Evolutionary conservation across 2,113 vertebrate species (phyloP).

Genomic region (Chelonoidis abingdonii): DNA sequence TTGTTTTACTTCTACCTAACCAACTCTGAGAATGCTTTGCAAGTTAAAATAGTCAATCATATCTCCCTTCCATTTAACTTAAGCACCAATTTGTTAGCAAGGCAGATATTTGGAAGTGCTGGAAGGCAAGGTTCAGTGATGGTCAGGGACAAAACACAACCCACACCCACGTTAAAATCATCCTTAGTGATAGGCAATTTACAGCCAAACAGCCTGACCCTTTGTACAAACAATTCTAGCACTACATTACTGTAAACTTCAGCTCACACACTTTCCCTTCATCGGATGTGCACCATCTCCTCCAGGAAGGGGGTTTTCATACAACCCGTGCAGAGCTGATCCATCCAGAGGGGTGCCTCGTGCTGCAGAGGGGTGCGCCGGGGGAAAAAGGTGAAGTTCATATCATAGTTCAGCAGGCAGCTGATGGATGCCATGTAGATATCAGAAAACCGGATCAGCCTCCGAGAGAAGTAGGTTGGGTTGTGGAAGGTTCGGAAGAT

Average conservation of each 20-base stretch:
- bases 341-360: slow-evolving; percentile 87
- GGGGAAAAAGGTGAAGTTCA: slow-evolving; percentile 86
- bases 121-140: slow-evolving; percentile 25
- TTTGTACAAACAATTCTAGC: neutral
- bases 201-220: neutral
- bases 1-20: neutral
- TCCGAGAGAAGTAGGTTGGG: slow-evolving; percentile 86
- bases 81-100: neutral
- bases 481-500: slow-evolving; percentile 88
- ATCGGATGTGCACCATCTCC: slow-evolving; percentile 88
- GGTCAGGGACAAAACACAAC: neutral
- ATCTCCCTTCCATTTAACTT: neutral
- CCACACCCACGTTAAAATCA: slow-evolving; percentile 38
- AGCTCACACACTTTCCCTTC: slow-evolving; percentile 18
- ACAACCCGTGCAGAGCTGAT: slow-evolving; percentile 87
- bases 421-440: slow-evolving; percentile 89
- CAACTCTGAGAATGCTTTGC: neutral
- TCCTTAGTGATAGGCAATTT: slow-evolving; percentile 60
- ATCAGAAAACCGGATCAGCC: slow-evolving; percentile 84
- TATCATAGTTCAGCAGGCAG: slow-evolving; percentile 82
- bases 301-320: slow-evolving; percentile 87
- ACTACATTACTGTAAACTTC: neutral
- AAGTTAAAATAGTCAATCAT: neutral
- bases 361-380: slow-evolving; percentile 86
- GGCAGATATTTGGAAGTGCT: neutral